Conservation (phyloP, 1,140 invertebrate genomes). For the Melipona quadrifasciata region DNA sequence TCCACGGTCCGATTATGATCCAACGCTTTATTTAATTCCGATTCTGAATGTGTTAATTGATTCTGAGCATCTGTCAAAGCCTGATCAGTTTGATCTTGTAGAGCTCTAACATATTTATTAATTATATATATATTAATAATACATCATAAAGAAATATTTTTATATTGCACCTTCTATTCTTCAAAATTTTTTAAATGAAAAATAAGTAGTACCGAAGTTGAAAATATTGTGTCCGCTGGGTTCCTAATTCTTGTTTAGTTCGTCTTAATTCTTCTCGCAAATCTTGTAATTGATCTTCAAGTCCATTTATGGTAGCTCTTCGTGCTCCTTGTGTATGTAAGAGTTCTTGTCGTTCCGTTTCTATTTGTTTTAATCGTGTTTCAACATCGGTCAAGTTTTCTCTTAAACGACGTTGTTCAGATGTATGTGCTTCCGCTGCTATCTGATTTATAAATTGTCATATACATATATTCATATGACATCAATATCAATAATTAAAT, state of each 20-base stretch:
- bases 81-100: constrained; percentile 85
- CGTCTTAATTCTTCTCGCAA: constrained; percentile 72
- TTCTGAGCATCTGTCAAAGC: constrained; percentile 83
- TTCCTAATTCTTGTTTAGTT: constrained; percentile 75
- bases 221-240: constrained; percentile 78
- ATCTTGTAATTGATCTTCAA: constrained; percentile 77
- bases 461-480: not conserved
- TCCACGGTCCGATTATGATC: constrained; percentile 82
- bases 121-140: not conserved
- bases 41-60: constrained; percentile 82
- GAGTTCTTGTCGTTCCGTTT: constrained; percentile 78
- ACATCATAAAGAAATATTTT: not conserved
- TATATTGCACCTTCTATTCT: not conserved
- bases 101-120: constrained; percentile 80
- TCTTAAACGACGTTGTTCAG: constrained; percentile 77
- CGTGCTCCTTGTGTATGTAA: constrained; percentile 75
- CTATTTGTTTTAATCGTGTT: constrained; percentile 72
- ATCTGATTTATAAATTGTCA: constrained; percentile 68
- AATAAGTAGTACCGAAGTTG: constrained; percentile 72
- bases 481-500: not conserved
- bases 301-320: constrained; percentile 72
- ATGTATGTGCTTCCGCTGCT: constrained; percentile 81
- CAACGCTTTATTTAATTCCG: constrained; percentile 81
- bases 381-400: constrained; percentile 74
- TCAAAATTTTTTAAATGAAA: not conserved